These are phyloP conservation scores for Andrena camellia DNA, from an alignment of 2,888 invertebrate genomes.

Conservation along the genomic window DNA sequence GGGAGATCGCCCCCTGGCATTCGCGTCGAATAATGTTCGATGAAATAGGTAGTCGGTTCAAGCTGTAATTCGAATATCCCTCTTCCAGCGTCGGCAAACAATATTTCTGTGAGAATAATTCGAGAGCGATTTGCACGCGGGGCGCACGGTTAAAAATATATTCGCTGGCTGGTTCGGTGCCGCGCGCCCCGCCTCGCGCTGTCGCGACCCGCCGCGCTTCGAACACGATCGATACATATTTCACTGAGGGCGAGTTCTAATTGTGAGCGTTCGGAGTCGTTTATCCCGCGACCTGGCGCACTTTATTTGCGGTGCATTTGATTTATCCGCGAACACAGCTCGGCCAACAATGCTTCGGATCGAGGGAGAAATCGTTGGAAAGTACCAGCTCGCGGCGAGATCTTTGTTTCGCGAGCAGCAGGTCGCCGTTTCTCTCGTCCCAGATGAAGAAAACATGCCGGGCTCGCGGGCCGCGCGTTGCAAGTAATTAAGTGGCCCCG, in stretches of 20 bases:
- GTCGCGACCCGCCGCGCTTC: not conserved
- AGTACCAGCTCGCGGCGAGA: not conserved
- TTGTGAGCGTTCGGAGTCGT: slow-evolving; percentile 36
- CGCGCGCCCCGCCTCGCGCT: no score
- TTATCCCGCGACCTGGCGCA: slow-evolving; percentile 22
- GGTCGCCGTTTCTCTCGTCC: not conserved
- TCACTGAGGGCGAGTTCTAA: slow-evolving; percentile 34
- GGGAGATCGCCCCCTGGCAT: not conserved
- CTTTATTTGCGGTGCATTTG: slow-evolving; percentile 49
- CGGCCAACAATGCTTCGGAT: not conserved
- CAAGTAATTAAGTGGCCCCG: slow-evolving; percentile 23
- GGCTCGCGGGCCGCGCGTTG: not conserved
- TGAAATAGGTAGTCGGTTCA: not conserved
- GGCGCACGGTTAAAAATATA: slow-evolving; percentile 12
- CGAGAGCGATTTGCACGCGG: not conserved
- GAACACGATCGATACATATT: slow-evolving; percentile 43
- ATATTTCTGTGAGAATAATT: not conserved
- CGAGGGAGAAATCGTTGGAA: not conserved
- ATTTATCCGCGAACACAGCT: slow-evolving; percentile 24
- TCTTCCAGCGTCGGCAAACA: not conserved
- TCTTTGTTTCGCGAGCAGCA: not conserved
- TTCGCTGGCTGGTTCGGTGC: not conserved
- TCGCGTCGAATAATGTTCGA: not conserved
- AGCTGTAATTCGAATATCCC: not conserved
- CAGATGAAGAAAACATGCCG: not conserved